Conservation (phyloP, 2,113 vertebrate species). For the Thamnaconus septentrionalis region DNA sequence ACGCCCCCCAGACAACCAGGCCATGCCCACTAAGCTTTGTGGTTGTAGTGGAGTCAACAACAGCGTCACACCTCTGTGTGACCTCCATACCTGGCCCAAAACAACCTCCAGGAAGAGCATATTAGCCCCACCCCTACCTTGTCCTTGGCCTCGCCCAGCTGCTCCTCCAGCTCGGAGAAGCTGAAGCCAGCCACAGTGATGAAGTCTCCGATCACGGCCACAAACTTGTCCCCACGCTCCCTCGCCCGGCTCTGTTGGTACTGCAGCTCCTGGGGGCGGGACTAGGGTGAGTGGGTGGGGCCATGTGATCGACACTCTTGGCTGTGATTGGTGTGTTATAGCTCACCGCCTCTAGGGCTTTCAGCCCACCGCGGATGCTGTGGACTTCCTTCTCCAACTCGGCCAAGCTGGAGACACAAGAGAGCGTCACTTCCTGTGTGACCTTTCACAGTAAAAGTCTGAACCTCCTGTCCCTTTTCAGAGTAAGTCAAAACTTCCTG, state of each 20-base stretch:
- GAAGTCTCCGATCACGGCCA: constrained; percentile 97
- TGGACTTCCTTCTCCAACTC: constrained; percentile 97
- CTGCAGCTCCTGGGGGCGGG: constrained; percentile 84
- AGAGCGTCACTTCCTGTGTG: background rate
- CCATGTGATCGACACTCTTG: too few species aligned
- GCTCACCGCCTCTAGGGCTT: constrained; percentile 91
- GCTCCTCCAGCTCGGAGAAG: constrained; percentile 97
- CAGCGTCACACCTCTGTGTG: constrained; percentile 19
- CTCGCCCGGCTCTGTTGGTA: constrained; percentile 88
- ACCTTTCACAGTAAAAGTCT: background rate
- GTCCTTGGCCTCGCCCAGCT: constrained; percentile 90
- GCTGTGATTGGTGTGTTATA: too few species aligned
- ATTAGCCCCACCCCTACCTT: constrained; percentile 78
- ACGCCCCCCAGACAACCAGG: too few species aligned
- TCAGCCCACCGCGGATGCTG: constrained; percentile 90
- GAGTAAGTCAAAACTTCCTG: too few species aligned
- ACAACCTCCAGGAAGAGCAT: background rate
- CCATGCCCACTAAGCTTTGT: too few species aligned
- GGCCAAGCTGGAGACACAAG: constrained; percentile 83
- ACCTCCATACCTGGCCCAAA: background rate
- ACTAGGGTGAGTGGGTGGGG: background rate
- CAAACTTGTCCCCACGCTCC: constrained; percentile 91
- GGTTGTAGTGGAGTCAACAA: constrained; percentile 19
- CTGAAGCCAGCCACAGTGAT: constrained; percentile 97
- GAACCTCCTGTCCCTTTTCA: too few species aligned